These are phyloP conservation scores for Hydractinia symbiolongicarpus DNA, from an alignment of 30 jellyfish, hydroid and myxozoan genomes.

Conservation along the genomic window DNA sequence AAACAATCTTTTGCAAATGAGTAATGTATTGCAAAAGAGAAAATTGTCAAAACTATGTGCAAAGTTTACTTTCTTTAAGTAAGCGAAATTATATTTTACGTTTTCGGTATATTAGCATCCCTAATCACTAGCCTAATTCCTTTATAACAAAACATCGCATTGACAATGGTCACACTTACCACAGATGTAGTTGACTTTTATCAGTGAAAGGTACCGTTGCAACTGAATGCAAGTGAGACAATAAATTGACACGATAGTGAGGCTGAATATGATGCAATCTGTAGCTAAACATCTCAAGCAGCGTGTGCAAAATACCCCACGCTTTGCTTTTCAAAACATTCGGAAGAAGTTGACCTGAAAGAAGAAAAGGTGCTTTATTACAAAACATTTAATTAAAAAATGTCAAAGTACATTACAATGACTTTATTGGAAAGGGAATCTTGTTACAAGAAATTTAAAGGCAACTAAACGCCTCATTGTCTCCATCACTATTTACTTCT, in stretches of 20 bases:
- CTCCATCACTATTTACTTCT: too few species aligned
- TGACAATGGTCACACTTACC: conserved; percentile 44
- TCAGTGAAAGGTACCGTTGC: conserved; percentile 69
- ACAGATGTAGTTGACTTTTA: conserved; percentile 69
- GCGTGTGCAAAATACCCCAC: conserved; percentile 92
- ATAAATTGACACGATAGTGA: conserved; percentile 76
- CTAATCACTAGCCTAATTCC: too few species aligned
- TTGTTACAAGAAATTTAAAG: too few species aligned
- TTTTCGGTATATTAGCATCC: too few species aligned
- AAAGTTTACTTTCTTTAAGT: background rate
- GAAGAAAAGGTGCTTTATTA: background rate
- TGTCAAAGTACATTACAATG: too few species aligned
- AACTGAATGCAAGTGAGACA: conserved; percentile 80
- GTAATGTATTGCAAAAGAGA: background rate
- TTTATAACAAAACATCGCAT: too few species aligned
- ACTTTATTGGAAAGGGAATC: too few species aligned
- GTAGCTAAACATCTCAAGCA: conserved; percentile 91
- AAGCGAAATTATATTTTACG: background rate
- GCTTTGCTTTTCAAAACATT: conserved; percentile 82
- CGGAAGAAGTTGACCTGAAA: conserved; percentile 89
- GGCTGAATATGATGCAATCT: conserved; percentile 97
- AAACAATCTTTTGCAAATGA: background rate
- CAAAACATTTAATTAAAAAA: background rate
- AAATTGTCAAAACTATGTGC: background rate
- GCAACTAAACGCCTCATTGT: too few species aligned